These are phyloP conservation scores for Neopipo cinnamomea DNA, from an alignment of 2,113 vertebrate species.

Conservation along the genomic window DNA sequence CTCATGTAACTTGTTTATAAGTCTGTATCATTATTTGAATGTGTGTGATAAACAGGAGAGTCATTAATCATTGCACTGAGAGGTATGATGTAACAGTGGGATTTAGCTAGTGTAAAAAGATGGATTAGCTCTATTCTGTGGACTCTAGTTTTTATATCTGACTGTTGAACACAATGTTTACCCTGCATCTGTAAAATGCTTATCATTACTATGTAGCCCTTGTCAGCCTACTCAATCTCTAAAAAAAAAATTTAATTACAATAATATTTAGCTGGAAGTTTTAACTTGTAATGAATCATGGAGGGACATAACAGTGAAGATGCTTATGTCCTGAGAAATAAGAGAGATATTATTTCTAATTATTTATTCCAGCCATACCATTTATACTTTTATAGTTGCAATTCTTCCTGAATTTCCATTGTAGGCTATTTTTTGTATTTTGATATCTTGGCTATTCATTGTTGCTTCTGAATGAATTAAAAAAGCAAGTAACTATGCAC, in stretches of 20 bases:
- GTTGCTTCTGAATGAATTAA: background rate
- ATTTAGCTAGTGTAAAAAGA: background rate
- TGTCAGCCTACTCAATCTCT: background rate
- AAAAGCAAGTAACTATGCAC: background rate
- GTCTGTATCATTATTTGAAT: background rate
- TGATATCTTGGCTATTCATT: background rate
- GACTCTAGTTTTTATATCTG: background rate
- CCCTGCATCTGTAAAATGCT: background rate
- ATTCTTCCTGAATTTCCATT: background rate
- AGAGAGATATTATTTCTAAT: slow-evolving; percentile 20
- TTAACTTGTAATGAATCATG: slow-evolving; percentile 23
- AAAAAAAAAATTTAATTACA: background rate
- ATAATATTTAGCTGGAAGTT: slow-evolving; percentile 25
- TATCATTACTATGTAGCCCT: background rate
- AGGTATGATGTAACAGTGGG: background rate
- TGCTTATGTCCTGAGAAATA: slow-evolving; percentile 9
- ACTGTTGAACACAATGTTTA: background rate
- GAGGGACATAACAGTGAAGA: background rate
- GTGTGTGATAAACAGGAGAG: background rate
- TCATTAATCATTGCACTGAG: background rate
- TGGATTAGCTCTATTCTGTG: background rate
- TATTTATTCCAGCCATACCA: background rate
- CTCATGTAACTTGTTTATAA: background rate
- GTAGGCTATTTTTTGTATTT: background rate
- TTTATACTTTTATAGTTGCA: background rate